Evolutionary conservation across 2,797 vertebrate genomes (phyloP).

Genomic region (Chelidonichthys spinosus): DNA sequence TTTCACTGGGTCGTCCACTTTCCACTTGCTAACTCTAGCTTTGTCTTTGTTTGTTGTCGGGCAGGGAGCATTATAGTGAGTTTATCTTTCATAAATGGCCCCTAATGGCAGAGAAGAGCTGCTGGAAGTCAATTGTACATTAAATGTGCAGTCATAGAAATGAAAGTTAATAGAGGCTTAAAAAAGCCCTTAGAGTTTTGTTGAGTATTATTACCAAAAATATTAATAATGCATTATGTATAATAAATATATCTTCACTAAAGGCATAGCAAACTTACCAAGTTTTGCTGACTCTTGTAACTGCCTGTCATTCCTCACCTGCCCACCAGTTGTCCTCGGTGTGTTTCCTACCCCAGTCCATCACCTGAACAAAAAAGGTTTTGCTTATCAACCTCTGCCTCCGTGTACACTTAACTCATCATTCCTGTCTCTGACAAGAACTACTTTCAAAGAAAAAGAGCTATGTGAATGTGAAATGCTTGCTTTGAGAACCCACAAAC

Average conservation of each 20-base stretch:
- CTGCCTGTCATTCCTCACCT: slow-evolving; percentile 19
- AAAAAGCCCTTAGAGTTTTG: not conserved
- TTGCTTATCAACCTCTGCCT: not conserved
- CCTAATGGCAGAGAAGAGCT: slow-evolving; percentile 7
- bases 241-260: not conserved
- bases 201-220: not conserved
- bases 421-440: not conserved
- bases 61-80: not conserved
- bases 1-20: not conserved
- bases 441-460: not conserved
- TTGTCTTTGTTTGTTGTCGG: not conserved
- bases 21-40: not conserved
- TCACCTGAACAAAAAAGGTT: not conserved
- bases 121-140: not conserved
- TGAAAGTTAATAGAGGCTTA: not conserved
- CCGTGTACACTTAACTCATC: not conserved
- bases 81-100: not conserved
- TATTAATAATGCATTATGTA: not conserved
- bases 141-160: not conserved
- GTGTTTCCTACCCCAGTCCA: not conserved
- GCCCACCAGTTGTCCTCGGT: not conserved
- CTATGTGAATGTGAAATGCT: not conserved
- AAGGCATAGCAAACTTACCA: not conserved
- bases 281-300: fast-evolving
- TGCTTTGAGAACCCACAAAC: no score